Conservation (phyloP, 2,113 vertebrate genomes). For the Nansenia antarctica region DNA sequence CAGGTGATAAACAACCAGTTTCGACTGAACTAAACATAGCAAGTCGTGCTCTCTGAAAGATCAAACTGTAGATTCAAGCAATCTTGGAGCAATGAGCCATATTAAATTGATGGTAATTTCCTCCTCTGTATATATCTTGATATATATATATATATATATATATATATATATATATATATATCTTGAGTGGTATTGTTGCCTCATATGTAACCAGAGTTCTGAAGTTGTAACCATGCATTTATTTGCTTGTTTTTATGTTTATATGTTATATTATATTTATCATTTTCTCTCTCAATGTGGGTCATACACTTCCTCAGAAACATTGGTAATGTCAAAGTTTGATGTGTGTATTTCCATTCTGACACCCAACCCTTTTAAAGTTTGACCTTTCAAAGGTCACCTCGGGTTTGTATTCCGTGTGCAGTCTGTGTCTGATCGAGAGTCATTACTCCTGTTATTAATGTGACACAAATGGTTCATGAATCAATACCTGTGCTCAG, state of each 20-base stretch:
- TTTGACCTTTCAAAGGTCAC: conserved; percentile 1
- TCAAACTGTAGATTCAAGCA: neutral
- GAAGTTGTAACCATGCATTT: too few relatives aligned
- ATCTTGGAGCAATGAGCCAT: neutral
- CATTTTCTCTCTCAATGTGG: neutral
- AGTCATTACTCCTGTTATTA: conserved; percentile 3
- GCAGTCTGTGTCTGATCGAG: neutral
- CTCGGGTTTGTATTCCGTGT: neutral
- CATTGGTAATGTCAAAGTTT: neutral
- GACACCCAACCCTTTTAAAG: conserved; percentile 1
- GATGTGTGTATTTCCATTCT: neutral
- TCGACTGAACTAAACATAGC: neutral
- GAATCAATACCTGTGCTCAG: neutral
- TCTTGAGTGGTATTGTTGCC: neutral
- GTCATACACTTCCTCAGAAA: neutral
- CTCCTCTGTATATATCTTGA: neutral
- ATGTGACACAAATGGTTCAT: neutral
- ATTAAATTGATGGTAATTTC: neutral
- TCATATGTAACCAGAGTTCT: neutral
- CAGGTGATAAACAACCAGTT: neutral
- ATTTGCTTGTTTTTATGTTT: neutral
- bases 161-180: neutral
- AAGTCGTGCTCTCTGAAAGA: neutral
- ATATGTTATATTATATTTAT: neutral
- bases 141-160: too few relatives aligned